Conservation (phyloP, 2,797 vertebrate species). For the Lacerta bilineata region DNA sequence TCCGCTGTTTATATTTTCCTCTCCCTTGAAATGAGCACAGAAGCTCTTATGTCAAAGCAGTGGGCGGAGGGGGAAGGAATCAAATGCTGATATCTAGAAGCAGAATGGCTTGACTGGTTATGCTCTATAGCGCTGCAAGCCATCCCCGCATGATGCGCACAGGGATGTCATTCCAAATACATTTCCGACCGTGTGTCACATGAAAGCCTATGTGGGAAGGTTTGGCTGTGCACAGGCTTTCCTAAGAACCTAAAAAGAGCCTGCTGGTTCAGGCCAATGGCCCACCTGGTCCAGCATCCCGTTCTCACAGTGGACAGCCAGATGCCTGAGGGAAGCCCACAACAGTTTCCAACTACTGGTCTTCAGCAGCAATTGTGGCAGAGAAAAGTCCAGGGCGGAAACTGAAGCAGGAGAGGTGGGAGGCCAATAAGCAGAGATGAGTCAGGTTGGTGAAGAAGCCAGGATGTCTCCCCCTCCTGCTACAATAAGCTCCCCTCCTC, state of each 20-base stretch:
- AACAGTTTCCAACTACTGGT: no score
- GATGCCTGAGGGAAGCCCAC: no score
- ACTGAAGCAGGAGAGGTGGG: no score
- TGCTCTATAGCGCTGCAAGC: not conserved
- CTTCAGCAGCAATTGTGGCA: no score
- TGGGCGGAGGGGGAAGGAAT: not conserved
- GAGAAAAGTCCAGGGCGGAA: no score
- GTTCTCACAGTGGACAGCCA: no score
- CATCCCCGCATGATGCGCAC: accelerated
- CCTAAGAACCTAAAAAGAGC: not conserved
- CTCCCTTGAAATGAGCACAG: not conserved
- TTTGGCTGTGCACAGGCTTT: not conserved
- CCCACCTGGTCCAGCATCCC: no score
- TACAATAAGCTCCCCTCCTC: no score
- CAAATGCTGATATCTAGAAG: accelerated
- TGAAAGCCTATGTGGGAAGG: not conserved
- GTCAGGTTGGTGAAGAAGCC: not conserved
- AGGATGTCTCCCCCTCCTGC: no score
- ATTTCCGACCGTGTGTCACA: not conserved
- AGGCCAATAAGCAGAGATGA: no score
- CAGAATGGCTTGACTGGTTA: not conserved
- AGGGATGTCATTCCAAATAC: not conserved
- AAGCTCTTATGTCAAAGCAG: not conserved
- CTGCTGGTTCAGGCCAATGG: no score
- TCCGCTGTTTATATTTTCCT: not conserved